Base-by-base conservation (phyloP, 2,797 vertebrate species). In the Pseudomugil gertrudae region DNA sequence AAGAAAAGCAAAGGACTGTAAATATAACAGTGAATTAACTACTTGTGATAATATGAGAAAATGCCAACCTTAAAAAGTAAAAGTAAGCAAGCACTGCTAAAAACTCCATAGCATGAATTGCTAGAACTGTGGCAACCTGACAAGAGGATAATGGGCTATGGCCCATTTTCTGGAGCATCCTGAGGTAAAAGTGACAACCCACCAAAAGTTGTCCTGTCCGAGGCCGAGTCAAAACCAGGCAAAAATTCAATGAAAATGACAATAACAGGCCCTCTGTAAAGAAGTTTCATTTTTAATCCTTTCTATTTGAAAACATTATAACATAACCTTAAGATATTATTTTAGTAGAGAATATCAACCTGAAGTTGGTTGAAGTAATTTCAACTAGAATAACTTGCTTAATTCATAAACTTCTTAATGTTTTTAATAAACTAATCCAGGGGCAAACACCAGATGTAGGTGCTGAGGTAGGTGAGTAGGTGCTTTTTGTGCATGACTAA, bases 161-260 rank as follows among this genome's bases (percentile, higher is more conserved):
- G 63, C 50, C 74, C 69, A 79, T 78, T 80, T 70, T 87, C 63
- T 71, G 58, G 21, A 80, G 64, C 64, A 67, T 87, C 89, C 89
- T 92, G 89, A 92, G 86, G 84, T 87, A 82, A 80, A 84, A 72
- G 63, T 73, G 72, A 76, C 78, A 84, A 87, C 74, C 83, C 84
- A 89, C 81, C 69, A 78, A 72, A 48, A 81, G 71, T 76, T 69
- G 66, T 79, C 55, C 69, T 59, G 56, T 63, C n/a, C 35, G 53
- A 57, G 60, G 50, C 72, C 63, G 30, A 63, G 55, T 35, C 14
- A 45, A 57, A 55, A 66, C 3, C 10, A 61, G 57, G 64, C 55
- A 72, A 80, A 73, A 11, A 70, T 55, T 63, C 32, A 63, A 61
- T 64, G 43, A 84, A 80, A 74, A 61, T n/a, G 11, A 62, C 21